Evolutionary conservation across 1,140 invertebrate genomes (phyloP).

Genomic region (Sweltsa coloradensis): DNA sequence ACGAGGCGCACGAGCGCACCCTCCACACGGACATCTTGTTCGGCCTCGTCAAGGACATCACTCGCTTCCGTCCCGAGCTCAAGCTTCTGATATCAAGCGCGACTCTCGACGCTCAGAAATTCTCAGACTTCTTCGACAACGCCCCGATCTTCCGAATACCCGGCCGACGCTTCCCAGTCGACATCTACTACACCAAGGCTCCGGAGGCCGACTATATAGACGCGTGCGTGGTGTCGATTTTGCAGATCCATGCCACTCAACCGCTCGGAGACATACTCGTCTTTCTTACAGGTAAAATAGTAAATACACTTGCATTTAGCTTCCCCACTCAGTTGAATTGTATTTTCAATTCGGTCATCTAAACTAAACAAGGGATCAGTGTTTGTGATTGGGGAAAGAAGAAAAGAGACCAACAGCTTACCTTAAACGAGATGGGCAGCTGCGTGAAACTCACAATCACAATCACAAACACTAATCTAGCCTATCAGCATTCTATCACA

Average conservation of each 20-base stretch:
- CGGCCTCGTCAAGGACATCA: slow-evolving; percentile 96
- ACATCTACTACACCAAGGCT: slow-evolving; percentile 98
- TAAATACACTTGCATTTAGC: slow-evolving; percentile 16
- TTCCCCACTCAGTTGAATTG: too few relatives aligned
- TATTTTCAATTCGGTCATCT: too few relatives aligned
- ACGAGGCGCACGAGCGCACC: slow-evolving; percentile 98
- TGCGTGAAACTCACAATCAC: too few relatives aligned
- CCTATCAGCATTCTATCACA: too few relatives aligned
- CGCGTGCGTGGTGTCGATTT: slow-evolving; percentile 88
- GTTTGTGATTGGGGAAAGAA: too few relatives aligned
- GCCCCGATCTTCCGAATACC: slow-evolving; percentile 97
- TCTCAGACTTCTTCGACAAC: slow-evolving; percentile 97
- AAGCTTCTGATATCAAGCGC: slow-evolving; percentile 97
- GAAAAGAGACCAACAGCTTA: too few relatives aligned
- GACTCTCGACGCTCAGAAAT: slow-evolving; percentile 96
- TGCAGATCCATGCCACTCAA: slow-evolving; percentile 97
- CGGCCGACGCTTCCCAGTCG: slow-evolving; percentile 62
- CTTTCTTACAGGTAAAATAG: slow-evolving; percentile 96
- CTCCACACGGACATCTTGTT: slow-evolving; percentile 98
- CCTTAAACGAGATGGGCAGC: too few relatives aligned
- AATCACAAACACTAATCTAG: too few relatives aligned
- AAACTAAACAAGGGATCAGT: too few relatives aligned
- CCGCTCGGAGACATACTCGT: slow-evolving; percentile 91
- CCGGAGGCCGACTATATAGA: slow-evolving; percentile 98
- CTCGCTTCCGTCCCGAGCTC: slow-evolving; percentile 84